Base-by-base conservation (phyloP, 2,888 invertebrate genomes). In the Lordiphosa andalusiaca region DNA sequence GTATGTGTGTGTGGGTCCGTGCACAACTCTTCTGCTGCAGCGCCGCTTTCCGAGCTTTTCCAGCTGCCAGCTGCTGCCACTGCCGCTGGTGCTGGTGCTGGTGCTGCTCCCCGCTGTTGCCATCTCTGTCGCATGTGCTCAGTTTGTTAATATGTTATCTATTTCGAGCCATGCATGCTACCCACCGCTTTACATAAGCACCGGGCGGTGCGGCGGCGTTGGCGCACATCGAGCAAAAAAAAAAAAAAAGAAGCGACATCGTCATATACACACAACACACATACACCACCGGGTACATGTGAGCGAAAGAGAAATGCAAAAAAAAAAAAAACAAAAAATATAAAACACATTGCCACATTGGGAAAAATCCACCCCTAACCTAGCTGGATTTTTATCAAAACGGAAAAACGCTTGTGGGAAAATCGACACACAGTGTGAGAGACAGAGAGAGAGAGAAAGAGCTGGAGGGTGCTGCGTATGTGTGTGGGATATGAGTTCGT, bases 141-240 rank as follows among this genome's bases (percentile, higher is more conserved):
- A 64, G 64, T 51, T 72, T 74, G 30, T 75, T 72, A 71, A 77
- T 82, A 82, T 85, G 85, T 86, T 85, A 85, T 85, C 86, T 85
- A 76, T 84, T 81, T 78, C 83, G 63, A 57, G 73, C 67, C 73
- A 73, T 81, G 71, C 84, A 78, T 85, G 77, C 72, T 47, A 59
- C 37, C 60, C 66, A 68, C 60, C 66, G 66, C 68, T 73, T 67
- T 71, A 73, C 71, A 77, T 76, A 63, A 46, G 35, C 33, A 38
- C 10, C 33, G 33, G 58, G 35, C 53, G 60, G 23, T 36, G 21
- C 63, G 53, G 36, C 41, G 52, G 47, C 67, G 65, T 53, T 71
- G 70, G 68, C 71, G 66, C 57, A 70, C 58, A 55, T 56, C 56
- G 49, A 49, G 51, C 25, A 59, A 25, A 57, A 57, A 62, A 40